phyloP scores from a whole-genome alignment of 2,113 vertebrate species.

The Platycercus adscitus region DNA sequence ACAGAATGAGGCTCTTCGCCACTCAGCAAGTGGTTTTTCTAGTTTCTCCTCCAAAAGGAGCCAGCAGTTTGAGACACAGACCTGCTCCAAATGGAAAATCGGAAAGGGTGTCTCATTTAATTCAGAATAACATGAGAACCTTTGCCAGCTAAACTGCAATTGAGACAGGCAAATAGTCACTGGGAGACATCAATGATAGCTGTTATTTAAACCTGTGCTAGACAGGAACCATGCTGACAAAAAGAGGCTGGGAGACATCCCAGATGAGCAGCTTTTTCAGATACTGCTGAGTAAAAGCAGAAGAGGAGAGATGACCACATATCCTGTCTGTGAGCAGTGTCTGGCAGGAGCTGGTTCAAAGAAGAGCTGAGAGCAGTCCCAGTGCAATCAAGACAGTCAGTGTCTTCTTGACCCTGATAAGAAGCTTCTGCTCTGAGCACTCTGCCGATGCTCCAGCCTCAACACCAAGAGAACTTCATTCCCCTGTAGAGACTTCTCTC shows the following conservation, averaged over 20 bases:
- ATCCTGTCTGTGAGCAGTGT: neutral
- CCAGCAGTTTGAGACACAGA: neutral
- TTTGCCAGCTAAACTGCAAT: neutral
- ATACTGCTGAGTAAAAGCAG: neutral
- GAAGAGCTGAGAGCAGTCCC: neutral
- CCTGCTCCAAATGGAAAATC: neutral
- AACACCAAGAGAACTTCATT: neutral
- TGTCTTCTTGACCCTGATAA: neutral
- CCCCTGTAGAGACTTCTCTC: neutral
- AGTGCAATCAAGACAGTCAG: fast-evolving
- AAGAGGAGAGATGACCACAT: neutral
- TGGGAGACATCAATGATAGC: neutral
- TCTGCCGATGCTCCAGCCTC: neutral
- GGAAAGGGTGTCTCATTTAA: neutral
- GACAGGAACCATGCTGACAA: neutral
- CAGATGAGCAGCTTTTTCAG: neutral
- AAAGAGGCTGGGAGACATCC: neutral
- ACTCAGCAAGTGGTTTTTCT: neutral
- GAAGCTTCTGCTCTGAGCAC: neutral
- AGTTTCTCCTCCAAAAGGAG: neutral
- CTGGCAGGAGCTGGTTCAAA: neutral
- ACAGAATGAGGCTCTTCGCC: neutral
- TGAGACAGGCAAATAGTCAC: neutral
- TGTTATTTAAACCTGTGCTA: neutral
- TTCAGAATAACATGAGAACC: neutral